phyloP scores from a whole-genome alignment of 2,797 vertebrate genomes.

The Lophius americanus region DNA sequence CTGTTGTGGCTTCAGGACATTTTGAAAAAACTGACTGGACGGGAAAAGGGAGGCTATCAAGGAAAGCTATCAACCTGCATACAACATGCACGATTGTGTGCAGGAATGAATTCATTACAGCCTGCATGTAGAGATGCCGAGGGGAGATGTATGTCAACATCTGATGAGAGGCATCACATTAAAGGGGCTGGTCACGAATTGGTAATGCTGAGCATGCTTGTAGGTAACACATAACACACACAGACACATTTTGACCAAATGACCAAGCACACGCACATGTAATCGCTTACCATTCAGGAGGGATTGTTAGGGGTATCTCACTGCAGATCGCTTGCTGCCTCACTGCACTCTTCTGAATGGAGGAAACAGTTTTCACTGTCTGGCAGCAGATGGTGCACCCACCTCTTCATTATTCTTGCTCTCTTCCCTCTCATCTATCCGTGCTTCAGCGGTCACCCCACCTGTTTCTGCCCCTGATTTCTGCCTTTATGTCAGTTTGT shows the following conservation, averaged over 20 bases:
- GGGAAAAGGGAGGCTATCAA: neutral
- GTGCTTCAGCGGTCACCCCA: constrained; percentile 16
- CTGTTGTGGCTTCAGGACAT: constrained; percentile 11
- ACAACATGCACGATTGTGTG: neutral
- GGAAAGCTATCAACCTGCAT: no score
- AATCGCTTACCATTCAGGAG: constrained; percentile 65
- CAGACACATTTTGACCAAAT: neutral
- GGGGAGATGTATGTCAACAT: constrained; percentile 5
- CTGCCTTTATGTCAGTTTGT: constrained; percentile 36
- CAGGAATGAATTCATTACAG: no score
- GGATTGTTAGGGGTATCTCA: constrained; percentile 35
- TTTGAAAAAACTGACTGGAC: constrained; percentile 7
- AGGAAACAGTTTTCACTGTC: constrained; percentile 47
- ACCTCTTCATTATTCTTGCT: constrained; percentile 44
- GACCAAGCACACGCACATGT: neutral
- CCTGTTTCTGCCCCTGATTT: constrained; percentile 16
- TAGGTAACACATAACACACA: constrained; percentile 25
- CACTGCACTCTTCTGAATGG: constrained; percentile 36
- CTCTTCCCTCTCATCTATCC: constrained; percentile 23
- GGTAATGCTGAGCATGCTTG: constrained; percentile 8
- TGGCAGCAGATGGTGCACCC: constrained; percentile 55
- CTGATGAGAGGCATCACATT: constrained; percentile 21
- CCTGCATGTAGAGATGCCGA: neutral
- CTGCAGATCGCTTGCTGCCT: constrained; percentile 51
- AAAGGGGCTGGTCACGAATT: neutral